Conservation (phyloP, 2,113 vertebrate genomes). For the Leucoraja erinaceus region DNA sequence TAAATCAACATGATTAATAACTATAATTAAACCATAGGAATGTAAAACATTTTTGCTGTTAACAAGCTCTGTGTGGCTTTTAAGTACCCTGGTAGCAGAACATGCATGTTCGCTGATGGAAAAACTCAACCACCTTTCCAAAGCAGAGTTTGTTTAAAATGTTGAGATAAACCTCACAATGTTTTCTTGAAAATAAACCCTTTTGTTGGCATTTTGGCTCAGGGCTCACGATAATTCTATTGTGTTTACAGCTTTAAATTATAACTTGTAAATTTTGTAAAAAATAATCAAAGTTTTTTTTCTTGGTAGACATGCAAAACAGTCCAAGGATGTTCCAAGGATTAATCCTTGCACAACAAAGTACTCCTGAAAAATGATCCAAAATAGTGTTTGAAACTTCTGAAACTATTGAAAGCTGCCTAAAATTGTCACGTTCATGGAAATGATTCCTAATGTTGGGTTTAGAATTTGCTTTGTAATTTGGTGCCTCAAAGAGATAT, state of each 20-base stretch:
- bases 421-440: neutral
- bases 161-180: neutral
- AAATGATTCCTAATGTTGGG: neutral
- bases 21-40: neutral
- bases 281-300: no score
- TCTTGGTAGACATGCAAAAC: neutral
- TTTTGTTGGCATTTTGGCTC: neutral
- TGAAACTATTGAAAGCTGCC: neutral
- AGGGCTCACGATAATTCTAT: neutral
- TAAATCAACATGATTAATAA: slow-evolving; percentile 22
- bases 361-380: neutral
- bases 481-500: neutral
- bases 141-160: neutral
- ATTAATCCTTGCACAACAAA: neutral
- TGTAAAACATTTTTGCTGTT: neutral
- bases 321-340: neutral
- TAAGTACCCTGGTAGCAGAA: neutral
- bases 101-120: neutral
- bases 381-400: neutral
- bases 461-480: neutral
- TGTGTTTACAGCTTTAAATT: neutral
- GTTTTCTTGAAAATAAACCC: neutral
- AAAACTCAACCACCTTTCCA: neutral
- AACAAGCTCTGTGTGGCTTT: neutral
- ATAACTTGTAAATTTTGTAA: neutral